phyloP scores from a whole-genome alignment of 2,797 vertebrate species.

The Platyrinchus mystaceus region DNA sequence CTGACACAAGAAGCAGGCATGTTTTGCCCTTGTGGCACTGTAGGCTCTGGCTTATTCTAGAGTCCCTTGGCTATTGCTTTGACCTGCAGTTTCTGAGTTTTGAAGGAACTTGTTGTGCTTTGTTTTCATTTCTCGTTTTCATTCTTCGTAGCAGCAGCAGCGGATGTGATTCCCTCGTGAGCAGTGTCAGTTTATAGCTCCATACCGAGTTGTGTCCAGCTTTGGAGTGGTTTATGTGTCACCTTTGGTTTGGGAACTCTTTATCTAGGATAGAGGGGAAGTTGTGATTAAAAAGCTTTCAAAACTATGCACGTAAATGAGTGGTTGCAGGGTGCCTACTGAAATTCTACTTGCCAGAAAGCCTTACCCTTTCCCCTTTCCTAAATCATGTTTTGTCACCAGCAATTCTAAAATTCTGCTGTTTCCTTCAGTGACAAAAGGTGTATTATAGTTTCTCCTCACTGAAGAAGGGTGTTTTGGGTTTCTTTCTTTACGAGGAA shows the following conservation, averaged over 20 bases:
- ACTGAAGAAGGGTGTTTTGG: neutral
- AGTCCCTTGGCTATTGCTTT: neutral
- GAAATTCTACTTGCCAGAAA: neutral
- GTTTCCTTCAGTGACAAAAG: neutral
- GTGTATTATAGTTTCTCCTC: neutral
- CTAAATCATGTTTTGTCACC: neutral
- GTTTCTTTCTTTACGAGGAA: rapidly evolving
- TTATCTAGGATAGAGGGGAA: neutral
- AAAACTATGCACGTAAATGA: neutral
- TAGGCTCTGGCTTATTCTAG: neutral
- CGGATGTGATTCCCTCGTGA: neutral
- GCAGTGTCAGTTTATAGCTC: neutral
- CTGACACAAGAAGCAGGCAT: neutral
- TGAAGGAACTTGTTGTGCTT: neutral
- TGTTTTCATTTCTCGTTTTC: neutral
- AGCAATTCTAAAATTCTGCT: neutral
- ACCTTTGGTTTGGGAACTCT: neutral
- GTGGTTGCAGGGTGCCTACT: neutral
- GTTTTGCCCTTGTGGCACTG: neutral
- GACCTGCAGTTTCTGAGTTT: neutral
- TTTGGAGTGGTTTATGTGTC: neutral
- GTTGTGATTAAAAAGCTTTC: neutral
- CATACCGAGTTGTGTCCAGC: neutral
- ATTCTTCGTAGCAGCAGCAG: neutral
- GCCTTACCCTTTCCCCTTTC: neutral